These are phyloP conservation scores for Pandion haliaetus DNA, from an alignment of 2,113 vertebrate species.

Conservation along the genomic window DNA sequence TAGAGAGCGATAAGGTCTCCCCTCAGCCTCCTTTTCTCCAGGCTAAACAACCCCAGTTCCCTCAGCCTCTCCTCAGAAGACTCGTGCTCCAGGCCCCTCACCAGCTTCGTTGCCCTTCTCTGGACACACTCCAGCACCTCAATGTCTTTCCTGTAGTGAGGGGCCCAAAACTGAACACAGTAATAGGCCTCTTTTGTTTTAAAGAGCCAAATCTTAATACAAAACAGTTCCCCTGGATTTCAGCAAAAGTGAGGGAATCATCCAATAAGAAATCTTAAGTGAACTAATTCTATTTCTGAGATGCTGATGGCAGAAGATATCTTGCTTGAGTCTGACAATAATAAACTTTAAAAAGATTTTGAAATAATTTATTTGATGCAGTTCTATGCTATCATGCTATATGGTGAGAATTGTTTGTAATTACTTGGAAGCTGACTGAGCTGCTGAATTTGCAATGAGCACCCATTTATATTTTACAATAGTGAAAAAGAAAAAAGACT, in stretches of 20 bases:
- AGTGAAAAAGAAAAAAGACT: constrained; percentile 9
- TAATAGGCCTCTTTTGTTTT: neutral
- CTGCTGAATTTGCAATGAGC: constrained; percentile 16
- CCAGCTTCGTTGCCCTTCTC: no score
- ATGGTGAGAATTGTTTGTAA: constrained; percentile 54
- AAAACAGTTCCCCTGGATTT: neutral
- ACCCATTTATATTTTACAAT: constrained; percentile 58
- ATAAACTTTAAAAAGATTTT: constrained; percentile 35
- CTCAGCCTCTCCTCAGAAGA: no score
- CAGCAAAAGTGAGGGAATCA: neutral
- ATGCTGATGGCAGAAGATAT: neutral
- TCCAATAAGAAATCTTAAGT: neutral
- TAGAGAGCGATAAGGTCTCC: no score
- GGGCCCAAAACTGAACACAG: no score
- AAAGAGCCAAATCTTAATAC: neutral
- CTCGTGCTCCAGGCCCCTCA: no score
- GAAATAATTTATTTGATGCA: constrained; percentile 57
- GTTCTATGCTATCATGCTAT: constrained; percentile 2
- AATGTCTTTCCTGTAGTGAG: no score
- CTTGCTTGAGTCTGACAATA: constrained; percentile 3
- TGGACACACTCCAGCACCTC: no score
- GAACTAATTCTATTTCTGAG: constrained; percentile 17
- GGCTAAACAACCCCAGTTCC: no score
- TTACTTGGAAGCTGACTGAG: constrained; percentile 42
- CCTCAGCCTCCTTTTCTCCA: no score